A percentile compares a stretch with the other conserved stretches of the same genome.
phyloP scores from a whole-genome alignment of 2,797 vertebrate genomes.

The Hybognathus amarus region DNA sequence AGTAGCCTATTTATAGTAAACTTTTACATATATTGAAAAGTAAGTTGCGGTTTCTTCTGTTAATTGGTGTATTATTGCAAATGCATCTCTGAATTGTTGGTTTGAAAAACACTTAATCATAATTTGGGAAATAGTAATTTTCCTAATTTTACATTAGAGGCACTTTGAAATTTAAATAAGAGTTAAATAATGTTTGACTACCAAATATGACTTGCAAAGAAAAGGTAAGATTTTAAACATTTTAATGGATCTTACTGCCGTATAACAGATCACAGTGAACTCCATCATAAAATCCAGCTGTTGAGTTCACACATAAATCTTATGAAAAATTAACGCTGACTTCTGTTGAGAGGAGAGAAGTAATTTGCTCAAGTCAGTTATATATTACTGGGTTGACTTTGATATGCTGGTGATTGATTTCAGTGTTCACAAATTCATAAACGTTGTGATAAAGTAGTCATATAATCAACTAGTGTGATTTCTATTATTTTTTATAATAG shows the following conservation, averaged over 20 bases:
- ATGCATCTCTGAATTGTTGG: not conserved
- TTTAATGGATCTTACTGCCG: not conserved
- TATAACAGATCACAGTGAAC: not conserved
- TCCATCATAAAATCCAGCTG: not conserved
- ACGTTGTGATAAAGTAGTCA: conserved; percentile 29
- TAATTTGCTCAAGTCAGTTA: conserved; percentile 23
- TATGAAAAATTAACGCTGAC: conserved; percentile 13
- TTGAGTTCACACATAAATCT: conserved; percentile 24
- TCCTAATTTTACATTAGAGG: not conserved
- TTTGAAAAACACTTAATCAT: conserved; percentile 10
- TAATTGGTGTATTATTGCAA: not conserved
- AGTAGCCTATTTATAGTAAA: not conserved
- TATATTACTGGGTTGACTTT: conserved; percentile 5
- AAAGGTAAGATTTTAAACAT: not conserved
- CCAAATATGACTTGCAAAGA: not conserved
- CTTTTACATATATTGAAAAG: not conserved
- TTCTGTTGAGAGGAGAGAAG: conserved; percentile 9
- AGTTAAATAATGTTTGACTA: not conserved
- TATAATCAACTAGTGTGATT: conserved; percentile 11
- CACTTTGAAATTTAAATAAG: conserved; percentile 1
- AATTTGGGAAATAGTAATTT: not conserved
- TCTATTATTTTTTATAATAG: conserved; percentile 23
- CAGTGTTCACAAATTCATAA: conserved; percentile 30
- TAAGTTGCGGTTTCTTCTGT: not conserved
- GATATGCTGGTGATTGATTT: conserved; percentile 34